Evolutionary conservation across 1,140 invertebrate species (phyloP).

Genomic region (Amyelois transitella): DNA sequence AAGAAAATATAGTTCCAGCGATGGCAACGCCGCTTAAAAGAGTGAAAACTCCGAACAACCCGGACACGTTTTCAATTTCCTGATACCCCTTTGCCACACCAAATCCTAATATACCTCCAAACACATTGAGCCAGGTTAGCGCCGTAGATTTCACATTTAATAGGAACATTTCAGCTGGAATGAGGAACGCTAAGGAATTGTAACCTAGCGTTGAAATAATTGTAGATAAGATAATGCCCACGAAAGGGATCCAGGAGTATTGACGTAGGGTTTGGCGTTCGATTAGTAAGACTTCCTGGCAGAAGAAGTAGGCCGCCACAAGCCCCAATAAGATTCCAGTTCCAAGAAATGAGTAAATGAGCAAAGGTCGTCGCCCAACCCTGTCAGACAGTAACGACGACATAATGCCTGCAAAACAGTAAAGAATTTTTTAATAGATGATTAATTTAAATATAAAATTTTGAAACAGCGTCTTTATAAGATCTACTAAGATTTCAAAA

Average conservation of each 20-base stretch:
- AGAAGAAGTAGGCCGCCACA: slow-evolving; percentile 69
- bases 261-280: slow-evolving; percentile 26
- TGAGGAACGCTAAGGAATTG: slow-evolving; percentile 74
- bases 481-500: no score
- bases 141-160: slow-evolving; percentile 76
- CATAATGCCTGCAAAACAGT: slow-evolving; percentile 72
- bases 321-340: slow-evolving; percentile 65
- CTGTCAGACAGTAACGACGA: slow-evolving; percentile 82
- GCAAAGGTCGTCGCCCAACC: slow-evolving; percentile 80
- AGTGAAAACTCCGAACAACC: slow-evolving; percentile 70
- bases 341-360: slow-evolving; percentile 76
- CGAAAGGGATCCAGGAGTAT: slow-evolving; percentile 67
- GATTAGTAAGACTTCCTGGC: slow-evolving; percentile 41
- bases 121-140: slow-evolving; percentile 54
- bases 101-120: slow-evolving; percentile 61
- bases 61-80: slow-evolving; percentile 58
- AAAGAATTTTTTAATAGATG: no score
- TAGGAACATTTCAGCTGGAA: slow-evolving; percentile 77
- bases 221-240: slow-evolving; percentile 72
- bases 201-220: slow-evolving; percentile 74
- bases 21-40: slow-evolving; percentile 67
- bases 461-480: no score
- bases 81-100: slow-evolving; percentile 70
- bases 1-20: slow-evolving; percentile 72
- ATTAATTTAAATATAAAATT: no score